Evolutionary conservation across 2,888 invertebrate species (phyloP), one percentile per base, ranked within the genome.

Genomic region (Nomada flava): DNA sequence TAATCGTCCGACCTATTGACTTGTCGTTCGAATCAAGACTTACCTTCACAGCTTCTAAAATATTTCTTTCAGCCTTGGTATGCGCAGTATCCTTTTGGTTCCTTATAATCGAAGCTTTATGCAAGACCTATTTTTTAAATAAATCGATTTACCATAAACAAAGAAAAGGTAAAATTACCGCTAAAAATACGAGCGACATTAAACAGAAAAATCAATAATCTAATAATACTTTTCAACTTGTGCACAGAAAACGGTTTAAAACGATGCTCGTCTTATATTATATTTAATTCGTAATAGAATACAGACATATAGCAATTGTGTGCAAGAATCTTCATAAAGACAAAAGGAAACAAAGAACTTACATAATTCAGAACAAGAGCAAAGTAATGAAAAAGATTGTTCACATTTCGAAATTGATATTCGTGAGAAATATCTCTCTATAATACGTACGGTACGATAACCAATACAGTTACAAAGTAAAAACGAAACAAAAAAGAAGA

Each of bases 61-160:
- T 97, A 92, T 97, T 97, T 88, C 97, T 94, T 91, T 97, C 97
- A 23, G 97, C 96, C 94, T 96, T 96, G 36, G 97, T 97, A 91
- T 97, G 97, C 55, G 96, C 97, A 20, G 96, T 97, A 91, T 97
- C 97, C 93, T 97, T 97, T 89, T 96, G 96, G 93, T 96, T 97
- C 87, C 96, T 94, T 68, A 97, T 96, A 86, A 97, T 96, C 7
- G 96, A 96, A 18, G 96, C 97, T 92, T 96, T 95, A 88, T 95
- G 95, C 84, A 97, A 93, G 23, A 93, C 93, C 93, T 93, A 55
- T 96, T 78, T 79, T 64, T 62, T 20, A 69, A 72, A 63, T 42
- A 2, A 47, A 47, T 47, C 47, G 47, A 47, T 23, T 42, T 65
- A 52, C n/a, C 10, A 55, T 60, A 26, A 60, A 42, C 42, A 29